Base-by-base conservation (phyloP, 2,888 invertebrate genomes). In the Oithona nana region DNA sequence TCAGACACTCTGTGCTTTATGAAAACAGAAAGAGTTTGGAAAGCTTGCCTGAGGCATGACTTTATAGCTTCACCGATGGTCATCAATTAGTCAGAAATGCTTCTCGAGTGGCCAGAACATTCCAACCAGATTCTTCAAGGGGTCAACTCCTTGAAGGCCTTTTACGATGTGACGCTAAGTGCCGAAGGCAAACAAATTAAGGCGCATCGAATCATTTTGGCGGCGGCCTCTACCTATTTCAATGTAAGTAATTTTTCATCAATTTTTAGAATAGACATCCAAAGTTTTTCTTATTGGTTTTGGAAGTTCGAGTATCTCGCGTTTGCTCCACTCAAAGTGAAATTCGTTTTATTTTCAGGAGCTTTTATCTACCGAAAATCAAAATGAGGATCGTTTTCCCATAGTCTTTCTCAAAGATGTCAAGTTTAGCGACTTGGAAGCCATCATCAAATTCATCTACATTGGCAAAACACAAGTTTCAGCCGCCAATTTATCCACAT, bases 391-490 rank as follows among this genome's bases (percentile, higher is more conserved):
- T 6, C 28, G 28, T 13, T 49, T 24, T 11, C 59, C 59, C 49
- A 59, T 59, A 26, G 29, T 59, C 22, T 59, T 28, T 48, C 49
- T 59, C n/a, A 20, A 29, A 16, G 59, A 59, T 28, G 59, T 59
- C n/a, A 28, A 24, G 29, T 50, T 26, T 49, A 22, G 22, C 28
- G 50, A 59, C 22, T 28, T 59, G 4, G 26, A 59, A 28, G 22
- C 49, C 49, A 28, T 59, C 22, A 59, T 59, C 24, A 24, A 59
- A 24, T 59, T 59, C 50, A 59, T 59, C 26, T 59, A 59, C 59
- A 26, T 24, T 4, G 59, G 59, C 24, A 59, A 50, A 20, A 50
- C 49, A 26, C 24, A 28, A 22, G 28, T 59, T 16, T 22, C 49
- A 8, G 26, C 24, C 28, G 59, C 2, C n/a, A n/a, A 59, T n/a